Base-by-base conservation (phyloP, 2,797 vertebrate genomes). In the Cephalopachus bancanus region DNA sequence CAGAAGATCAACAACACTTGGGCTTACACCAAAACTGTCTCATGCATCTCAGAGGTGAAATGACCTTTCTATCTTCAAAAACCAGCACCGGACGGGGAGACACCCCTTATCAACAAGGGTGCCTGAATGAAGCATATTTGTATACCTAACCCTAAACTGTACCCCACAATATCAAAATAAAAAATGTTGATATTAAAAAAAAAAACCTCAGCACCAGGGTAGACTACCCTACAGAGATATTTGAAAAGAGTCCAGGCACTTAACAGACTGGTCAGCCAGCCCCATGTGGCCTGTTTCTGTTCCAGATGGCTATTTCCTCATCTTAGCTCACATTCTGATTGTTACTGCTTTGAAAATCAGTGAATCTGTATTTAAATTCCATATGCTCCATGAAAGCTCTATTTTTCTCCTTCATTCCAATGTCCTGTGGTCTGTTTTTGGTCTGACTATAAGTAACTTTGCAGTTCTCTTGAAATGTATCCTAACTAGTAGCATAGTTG, bases 331-430 rank as follows among this genome's bases (percentile, higher is more conserved):
- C 51, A 19, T 71, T 93, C 57, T 86, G 37, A 12, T 26, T 28
- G 83, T 79, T 65, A 14, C 59, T 89, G 44, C 87, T 92, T 85
- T 92, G 24, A 79, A 94, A 96, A 94, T 22, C 65, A 87, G 33
- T 53, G n/a, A 72, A 59, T 92, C 65, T 60, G 76, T 89, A 93
- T 89, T 97, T 81, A 90, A 97, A 93, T 93, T 88, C 60, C 22
- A 28, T 69, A 87, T 71, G 16, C 10, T 76, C 65, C 10, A 59
- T 62, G 37, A 92, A 83, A 86, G 3, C 5, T 84, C 28, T 57
- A 10, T 24, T 30, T 75, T 84, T n/a, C 33, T 75, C 69, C 7
- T 85, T 89, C 14, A 28, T 9, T 51, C 17, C 20, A 72, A 17
- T 67, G 11, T 55, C 67, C 44, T 17, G 1, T 57, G 20, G 79